Evolutionary conservation across 2,888 invertebrate species (phyloP).

Genomic region (Ryuthela nishihirai): DNA sequence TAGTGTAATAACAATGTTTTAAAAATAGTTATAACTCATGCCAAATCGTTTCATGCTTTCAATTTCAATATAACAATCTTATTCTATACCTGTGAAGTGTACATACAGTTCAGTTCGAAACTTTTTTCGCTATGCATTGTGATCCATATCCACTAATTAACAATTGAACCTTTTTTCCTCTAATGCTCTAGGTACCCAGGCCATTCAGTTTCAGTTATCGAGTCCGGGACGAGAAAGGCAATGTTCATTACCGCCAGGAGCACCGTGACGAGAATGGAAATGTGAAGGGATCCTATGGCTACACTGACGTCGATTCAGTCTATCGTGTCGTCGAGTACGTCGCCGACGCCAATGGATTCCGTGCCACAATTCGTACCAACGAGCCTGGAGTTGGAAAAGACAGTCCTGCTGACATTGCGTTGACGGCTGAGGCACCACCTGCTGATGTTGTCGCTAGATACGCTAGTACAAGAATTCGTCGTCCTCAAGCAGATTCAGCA

Average conservation of each 20-base stretch:
- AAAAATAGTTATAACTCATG: no score
- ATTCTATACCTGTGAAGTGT: no score
- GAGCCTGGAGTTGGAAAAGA: conserved; percentile 37
- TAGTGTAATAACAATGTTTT: no score
- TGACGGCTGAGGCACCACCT: conserved; percentile 30
- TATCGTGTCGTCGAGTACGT: conserved; percentile 42
- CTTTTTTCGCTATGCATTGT: no score
- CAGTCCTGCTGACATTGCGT: conserved; percentile 31
- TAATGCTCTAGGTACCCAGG: conserved; percentile 28
- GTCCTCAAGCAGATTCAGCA: no score
- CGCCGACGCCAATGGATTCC: conserved; percentile 42
- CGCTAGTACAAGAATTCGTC: no score
- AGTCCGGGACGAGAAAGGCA: conserved; percentile 42
- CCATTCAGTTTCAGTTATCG: conserved; percentile 42
- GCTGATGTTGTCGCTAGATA: conserved; percentile 30
- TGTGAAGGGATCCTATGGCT: conserved; percentile 42
- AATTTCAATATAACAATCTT: no score
- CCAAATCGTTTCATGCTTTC: no score
- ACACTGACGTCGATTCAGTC: conserved; percentile 42
- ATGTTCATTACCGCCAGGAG: conserved; percentile 41
- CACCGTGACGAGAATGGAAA: conserved; percentile 40
- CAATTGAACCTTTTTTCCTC: no score
- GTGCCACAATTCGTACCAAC: conserved; percentile 39
- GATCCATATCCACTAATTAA: no score
- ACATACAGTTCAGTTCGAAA: no score